These are phyloP conservation scores for Oreochromis grahami DNA, from an alignment of 2,797 vertebrate genomes.

Conservation along the genomic window DNA sequence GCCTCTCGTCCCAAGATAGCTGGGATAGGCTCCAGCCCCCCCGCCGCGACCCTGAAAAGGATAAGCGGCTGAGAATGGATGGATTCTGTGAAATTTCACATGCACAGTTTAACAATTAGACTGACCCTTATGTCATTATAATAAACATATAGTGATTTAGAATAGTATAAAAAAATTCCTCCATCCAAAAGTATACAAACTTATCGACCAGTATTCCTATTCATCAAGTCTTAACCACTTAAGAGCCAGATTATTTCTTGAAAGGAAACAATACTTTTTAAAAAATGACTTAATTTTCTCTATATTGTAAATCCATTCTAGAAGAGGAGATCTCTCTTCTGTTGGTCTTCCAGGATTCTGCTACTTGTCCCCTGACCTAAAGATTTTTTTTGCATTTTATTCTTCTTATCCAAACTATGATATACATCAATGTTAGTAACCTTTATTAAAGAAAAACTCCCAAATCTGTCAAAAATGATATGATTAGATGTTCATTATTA, in stretches of 20 bases:
- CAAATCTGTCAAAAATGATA: background rate
- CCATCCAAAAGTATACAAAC: background rate
- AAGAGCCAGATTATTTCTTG: background rate
- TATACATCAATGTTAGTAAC: background rate
- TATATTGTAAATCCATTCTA: background rate
- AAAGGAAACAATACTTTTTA: background rate
- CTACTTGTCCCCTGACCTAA: background rate
- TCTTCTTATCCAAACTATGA: background rate
- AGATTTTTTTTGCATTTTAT: background rate
- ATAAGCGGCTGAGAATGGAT: background rate
- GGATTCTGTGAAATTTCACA: background rate
- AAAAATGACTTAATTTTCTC: background rate
- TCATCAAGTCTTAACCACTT: background rate
- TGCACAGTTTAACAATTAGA: background rate
- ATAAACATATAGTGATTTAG: background rate
- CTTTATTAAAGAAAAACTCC: background rate
- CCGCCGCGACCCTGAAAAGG: accelerated
- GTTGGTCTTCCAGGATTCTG: background rate
- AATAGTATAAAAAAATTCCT: background rate
- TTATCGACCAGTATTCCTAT: background rate
- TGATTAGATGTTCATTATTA: background rate
- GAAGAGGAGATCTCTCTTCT: background rate
- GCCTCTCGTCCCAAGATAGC: background rate
- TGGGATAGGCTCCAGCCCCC: background rate
- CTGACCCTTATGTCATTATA: accelerated